phyloP scores from a whole-genome alignment of 1,140 invertebrate genomes.

The Melitaea cinxia region DNA sequence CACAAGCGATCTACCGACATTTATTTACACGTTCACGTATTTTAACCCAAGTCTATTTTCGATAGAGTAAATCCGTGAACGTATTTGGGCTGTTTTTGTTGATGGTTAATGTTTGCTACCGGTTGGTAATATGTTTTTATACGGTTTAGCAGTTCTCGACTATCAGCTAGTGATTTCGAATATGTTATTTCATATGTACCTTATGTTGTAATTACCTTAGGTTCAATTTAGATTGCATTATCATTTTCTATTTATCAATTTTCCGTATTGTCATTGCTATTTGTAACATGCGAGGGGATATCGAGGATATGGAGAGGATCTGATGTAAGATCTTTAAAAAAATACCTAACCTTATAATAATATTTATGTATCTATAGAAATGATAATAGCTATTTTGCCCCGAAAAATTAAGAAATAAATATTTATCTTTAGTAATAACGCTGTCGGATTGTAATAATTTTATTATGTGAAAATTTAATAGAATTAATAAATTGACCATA shows the following conservation, averaged over 20 bases:
- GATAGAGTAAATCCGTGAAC: slow-evolving; percentile 59
- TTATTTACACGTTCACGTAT: slow-evolving; percentile 65
- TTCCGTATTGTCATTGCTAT: slow-evolving; percentile 21
- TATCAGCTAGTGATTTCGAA: slow-evolving; percentile 15
- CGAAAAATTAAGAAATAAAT: too few relatives aligned
- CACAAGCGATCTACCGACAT: slow-evolving; percentile 60
- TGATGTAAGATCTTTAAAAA: neutral
- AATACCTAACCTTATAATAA: too few relatives aligned
- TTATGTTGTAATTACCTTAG: neutral
- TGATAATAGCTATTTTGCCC: too few relatives aligned
- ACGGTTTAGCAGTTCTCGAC: slow-evolving; percentile 33
- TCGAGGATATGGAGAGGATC: neutral
- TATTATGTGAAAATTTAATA: too few relatives aligned
- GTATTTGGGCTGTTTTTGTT: slow-evolving; percentile 60
- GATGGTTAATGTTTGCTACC: slow-evolving; percentile 50
- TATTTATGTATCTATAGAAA: too few relatives aligned
- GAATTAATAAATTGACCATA: too few relatives aligned
- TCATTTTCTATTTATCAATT: neutral
- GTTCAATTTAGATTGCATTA: neutral
- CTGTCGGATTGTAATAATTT: too few relatives aligned
- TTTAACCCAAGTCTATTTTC: slow-evolving; percentile 60
- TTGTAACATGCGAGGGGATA: slow-evolving; percentile 6
- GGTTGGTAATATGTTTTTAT: slow-evolving; percentile 44
- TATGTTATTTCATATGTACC: slow-evolving; percentile 5
- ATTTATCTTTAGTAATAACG: too few relatives aligned